Base-by-base conservation (phyloP, 1,140 invertebrate genomes). In the Danaus plexippus region DNA sequence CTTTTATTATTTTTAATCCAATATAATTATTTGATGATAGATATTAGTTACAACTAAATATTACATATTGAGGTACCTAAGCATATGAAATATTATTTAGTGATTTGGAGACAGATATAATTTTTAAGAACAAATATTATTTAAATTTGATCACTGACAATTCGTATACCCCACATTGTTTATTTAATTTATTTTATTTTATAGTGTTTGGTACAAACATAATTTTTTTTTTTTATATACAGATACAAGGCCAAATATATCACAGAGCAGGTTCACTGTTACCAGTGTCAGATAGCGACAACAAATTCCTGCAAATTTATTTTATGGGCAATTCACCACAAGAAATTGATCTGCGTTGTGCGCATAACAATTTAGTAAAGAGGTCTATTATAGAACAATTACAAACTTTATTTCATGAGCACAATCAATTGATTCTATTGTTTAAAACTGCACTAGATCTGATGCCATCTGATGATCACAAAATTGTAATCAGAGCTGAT, bases 251-350 rank as follows among this genome's bases (percentile, higher is more conserved):
- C 54, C 66, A 72, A 77, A 76, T 80, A 59, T 76, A 82, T 71
- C 69, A 82, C 67, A 58, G 62, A 56, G 52, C 66, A 61, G 78
- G 80, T 54, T 75, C 75, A 57, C 67, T 71, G 82, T 49, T 61
- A 59, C 60, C 75, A 81, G 55, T 57, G 83, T 59, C 62, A 65
- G 63, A 70, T 63, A 54, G 53, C 59, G 54, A 47, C 45, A 59
- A 75, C 71, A 66, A 75, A 78, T 80, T 77, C 70, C 64, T 80
- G 61, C 71, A 80, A 80, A 75, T 79, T 63, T 77, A 78, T 66
- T 82, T 79, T 52, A 87, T 87, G 63, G 61, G 64, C 60, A 41
- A 59, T 61, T 63, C 61, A 63, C 52, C 43, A 51, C 48, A 59
- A 63, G 56, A 53, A 56, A 52, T 49, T 51, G 71, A 73, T 72